Conservation (phyloP, 2,888 invertebrate species). For the Pristionchus maxplancki region DNA sequence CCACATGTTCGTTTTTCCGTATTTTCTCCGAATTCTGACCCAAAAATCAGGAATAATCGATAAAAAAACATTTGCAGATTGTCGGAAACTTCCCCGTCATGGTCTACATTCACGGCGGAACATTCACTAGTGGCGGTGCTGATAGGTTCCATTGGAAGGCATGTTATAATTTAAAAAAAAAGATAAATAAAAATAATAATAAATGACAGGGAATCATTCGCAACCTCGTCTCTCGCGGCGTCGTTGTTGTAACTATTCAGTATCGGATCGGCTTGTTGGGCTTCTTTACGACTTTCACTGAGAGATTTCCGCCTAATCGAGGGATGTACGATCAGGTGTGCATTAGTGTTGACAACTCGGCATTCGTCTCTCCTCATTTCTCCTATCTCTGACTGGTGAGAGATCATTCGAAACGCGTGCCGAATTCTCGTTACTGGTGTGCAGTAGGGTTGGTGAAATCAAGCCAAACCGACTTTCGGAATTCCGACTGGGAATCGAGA, state of each 20-base stretch:
- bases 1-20: not conserved
- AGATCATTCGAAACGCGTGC: no score
- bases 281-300: slow-evolving; percentile 31
- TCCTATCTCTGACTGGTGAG: no score
- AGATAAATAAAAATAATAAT: not conserved
- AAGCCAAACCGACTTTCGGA: no score
- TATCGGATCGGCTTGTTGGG: not conserved
- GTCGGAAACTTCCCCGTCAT: not conserved
- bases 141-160: slow-evolving; percentile 12
- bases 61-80: no score
- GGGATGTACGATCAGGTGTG: slow-evolving; percentile 21
- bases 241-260: slow-evolving; percentile 17
- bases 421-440: no score
- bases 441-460: no score
- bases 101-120: slow-evolving; percentile 16
- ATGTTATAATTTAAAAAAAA: not conserved
- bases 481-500: no score
- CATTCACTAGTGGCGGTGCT: not conserved
- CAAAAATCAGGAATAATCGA: not conserved
- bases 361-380: no score
- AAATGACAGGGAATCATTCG: not conserved
- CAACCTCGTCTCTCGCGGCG: slow-evolving; percentile 26
- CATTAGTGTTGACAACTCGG: not conserved
- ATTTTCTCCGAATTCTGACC: not conserved
- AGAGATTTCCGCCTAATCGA: slow-evolving; percentile 18